These are phyloP conservation scores for Pseudanteris insignis DNA, from an alignment of 2,888 invertebrate genomes.

Conservation along the genomic window DNA sequence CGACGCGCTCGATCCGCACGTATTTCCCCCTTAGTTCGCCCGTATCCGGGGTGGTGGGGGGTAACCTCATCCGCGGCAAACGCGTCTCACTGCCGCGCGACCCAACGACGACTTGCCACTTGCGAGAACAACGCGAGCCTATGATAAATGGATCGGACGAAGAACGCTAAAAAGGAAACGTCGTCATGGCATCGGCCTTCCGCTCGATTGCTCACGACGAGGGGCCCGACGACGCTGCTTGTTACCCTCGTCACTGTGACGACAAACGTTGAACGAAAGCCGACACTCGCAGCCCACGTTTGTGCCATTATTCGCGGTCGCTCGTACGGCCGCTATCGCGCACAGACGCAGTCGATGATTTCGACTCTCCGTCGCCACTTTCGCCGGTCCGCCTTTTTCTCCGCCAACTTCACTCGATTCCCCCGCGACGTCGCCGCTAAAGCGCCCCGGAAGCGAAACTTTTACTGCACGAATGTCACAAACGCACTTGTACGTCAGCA, in stretches of 20 bases:
- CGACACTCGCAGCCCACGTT: slow-evolving; percentile 26
- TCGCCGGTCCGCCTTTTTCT: too few relatives aligned
- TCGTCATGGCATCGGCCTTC: slow-evolving; percentile 39
- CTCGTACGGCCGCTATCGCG: slow-evolving; percentile 27
- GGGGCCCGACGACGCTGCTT: slow-evolving; percentile 26
- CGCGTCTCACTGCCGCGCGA: slow-evolving; percentile 17
- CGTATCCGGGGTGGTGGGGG: slow-evolving; percentile 6
- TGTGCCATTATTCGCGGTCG: slow-evolving; percentile 20
- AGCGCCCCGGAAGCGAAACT: slow-evolving; percentile 35
- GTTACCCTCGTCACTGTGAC: slow-evolving; percentile 32
- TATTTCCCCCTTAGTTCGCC: slow-evolving; percentile 11
- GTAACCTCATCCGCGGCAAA: slow-evolving; percentile 22
- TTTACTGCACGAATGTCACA: slow-evolving; percentile 19
- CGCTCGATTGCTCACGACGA: slow-evolving; percentile 41
- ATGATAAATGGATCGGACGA: slow-evolving; percentile 32
- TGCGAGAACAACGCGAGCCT: slow-evolving; percentile 22
- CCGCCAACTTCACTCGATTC: too few relatives aligned
- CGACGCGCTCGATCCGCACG: slow-evolving; percentile 11
- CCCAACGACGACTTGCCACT: slow-evolving; percentile 8
- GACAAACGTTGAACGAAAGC: slow-evolving; percentile 34
- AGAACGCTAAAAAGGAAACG: slow-evolving; percentile 36
- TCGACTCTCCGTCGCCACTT: slow-evolving; percentile 8
- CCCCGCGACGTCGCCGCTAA: too few relatives aligned
- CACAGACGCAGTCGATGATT: slow-evolving; percentile 36
- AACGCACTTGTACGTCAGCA: slow-evolving; percentile 8